Evolutionary conservation across 2,888 invertebrate species (phyloP).

Genomic region (Lydus trimaculatus): DNA sequence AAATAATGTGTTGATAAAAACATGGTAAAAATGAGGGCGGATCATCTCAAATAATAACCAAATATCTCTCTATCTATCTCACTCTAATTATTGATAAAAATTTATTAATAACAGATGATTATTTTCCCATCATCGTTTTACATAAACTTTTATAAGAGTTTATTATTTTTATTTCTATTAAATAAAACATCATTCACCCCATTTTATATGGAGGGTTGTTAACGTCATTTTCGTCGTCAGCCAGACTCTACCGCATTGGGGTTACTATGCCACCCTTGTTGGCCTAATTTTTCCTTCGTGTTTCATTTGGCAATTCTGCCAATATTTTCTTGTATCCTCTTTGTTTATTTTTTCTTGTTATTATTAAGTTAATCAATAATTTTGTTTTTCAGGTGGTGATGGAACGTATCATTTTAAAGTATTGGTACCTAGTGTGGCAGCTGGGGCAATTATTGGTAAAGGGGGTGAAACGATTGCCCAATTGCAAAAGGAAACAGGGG

Average conservation of each 20-base stretch:
- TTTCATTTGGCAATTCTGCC: not conserved
- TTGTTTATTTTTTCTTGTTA: not conserved
- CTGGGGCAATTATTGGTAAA: conserved; percentile 99
- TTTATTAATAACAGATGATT: not conserved
- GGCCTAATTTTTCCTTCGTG: not conserved
- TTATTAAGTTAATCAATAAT: not conserved
- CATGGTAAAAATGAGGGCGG: not conserved
- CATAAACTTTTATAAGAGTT: no score
- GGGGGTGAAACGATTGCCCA: conserved; percentile 99
- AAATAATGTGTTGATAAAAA: not conserved
- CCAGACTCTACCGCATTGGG: not conserved
- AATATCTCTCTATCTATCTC: no score
- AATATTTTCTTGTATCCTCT: not conserved
- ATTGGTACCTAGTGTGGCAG: conserved; percentile 95
- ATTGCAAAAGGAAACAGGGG: conserved; percentile 96
- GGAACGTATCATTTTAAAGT: conserved; percentile 96
- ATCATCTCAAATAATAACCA: not conserved
- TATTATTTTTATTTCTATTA: not conserved
- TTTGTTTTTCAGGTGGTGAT: conserved; percentile 72
- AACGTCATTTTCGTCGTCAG: not conserved
- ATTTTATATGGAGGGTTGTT: not conserved
- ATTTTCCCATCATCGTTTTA: not conserved
- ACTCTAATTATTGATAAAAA: not conserved
- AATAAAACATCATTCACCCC: not conserved
- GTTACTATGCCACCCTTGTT: conserved; percentile 1